Evolutionary conservation across 2,113 vertebrate species (phyloP).

Genomic region (Solenodon paradoxus): DNA sequence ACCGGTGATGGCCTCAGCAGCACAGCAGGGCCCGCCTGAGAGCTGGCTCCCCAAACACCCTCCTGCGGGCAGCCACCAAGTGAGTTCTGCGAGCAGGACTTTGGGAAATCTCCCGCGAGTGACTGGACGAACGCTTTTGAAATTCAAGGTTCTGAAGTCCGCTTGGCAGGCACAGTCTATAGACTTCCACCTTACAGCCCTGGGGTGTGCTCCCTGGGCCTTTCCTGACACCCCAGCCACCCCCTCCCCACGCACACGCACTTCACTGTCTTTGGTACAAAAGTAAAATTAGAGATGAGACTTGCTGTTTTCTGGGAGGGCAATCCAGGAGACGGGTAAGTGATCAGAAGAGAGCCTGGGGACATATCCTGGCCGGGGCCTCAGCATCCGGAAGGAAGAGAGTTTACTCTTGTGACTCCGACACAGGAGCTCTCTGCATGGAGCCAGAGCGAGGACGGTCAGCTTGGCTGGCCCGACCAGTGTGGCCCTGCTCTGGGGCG

Average conservation of each 20-base stretch:
- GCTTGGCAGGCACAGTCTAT: neutral
- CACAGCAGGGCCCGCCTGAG: neutral
- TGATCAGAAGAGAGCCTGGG: neutral
- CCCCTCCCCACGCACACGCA: neutral
- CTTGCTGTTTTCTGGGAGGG: neutral
- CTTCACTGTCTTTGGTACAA: neutral
- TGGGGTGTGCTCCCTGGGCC: too few relatives aligned
- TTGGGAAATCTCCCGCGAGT: neutral
- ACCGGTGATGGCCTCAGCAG: neutral
- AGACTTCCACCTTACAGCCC: neutral
- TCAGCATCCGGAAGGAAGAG: neutral
- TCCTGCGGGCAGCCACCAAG: neutral
- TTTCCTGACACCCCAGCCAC: neutral
- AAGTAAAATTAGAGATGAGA: neutral
- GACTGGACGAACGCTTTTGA: neutral
- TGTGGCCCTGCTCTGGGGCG: too few relatives aligned
- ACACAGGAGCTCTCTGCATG: accelerated
- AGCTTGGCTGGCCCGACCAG: neutral
- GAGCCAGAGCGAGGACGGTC: neutral
- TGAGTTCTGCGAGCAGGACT: neutral
- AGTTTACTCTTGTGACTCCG: neutral
- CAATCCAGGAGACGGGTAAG: neutral
- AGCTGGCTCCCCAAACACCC: neutral
- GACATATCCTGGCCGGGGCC: neutral
- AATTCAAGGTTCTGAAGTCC: neutral